phyloP scores from a whole-genome alignment of 2,113 vertebrate species.

The Heloderma charlesbogerti region DNA sequence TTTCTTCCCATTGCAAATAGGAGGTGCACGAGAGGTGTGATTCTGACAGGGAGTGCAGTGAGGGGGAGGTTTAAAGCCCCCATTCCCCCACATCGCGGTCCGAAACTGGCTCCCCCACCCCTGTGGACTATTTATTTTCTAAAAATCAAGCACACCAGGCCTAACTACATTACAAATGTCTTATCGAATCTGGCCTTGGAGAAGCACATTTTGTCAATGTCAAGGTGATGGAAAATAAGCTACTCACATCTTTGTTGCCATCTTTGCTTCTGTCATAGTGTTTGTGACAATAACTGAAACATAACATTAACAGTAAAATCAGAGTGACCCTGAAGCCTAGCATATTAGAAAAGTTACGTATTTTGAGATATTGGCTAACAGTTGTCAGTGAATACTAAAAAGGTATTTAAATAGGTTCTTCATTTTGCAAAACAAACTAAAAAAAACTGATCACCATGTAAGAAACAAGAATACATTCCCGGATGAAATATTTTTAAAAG shows the following conservation, averaged over 20 bases:
- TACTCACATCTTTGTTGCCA: constrained; percentile 94
- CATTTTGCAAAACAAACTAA: not conserved
- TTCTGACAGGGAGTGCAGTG: fast-evolving
- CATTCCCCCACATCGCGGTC: not conserved
- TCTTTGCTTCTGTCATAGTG: constrained; percentile 90
- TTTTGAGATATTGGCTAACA: not conserved
- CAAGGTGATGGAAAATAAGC: constrained; percentile 7
- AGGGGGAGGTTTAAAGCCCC: not conserved
- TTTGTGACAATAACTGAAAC: constrained; percentile 90
- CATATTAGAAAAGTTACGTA: not conserved
- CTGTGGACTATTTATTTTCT: not conserved
- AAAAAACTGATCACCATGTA: not conserved
- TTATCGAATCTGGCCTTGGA: not conserved
- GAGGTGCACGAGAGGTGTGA: too few species aligned
- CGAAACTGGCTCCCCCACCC: not conserved
- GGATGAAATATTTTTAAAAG: not conserved
- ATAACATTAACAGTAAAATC: constrained; percentile 46
- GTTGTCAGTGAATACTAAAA: not conserved
- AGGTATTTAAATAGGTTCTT: not conserved
- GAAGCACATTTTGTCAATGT: not conserved
- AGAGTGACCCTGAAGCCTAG: constrained; percentile 1
- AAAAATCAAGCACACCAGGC: not conserved
- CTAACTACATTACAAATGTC: not conserved
- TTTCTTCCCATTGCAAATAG: not conserved
- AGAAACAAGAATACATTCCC: not conserved